These are phyloP conservation scores for Noctuana brunneofusca DNA, from an alignment of 2,888 invertebrate species.

Conservation along the genomic window DNA sequence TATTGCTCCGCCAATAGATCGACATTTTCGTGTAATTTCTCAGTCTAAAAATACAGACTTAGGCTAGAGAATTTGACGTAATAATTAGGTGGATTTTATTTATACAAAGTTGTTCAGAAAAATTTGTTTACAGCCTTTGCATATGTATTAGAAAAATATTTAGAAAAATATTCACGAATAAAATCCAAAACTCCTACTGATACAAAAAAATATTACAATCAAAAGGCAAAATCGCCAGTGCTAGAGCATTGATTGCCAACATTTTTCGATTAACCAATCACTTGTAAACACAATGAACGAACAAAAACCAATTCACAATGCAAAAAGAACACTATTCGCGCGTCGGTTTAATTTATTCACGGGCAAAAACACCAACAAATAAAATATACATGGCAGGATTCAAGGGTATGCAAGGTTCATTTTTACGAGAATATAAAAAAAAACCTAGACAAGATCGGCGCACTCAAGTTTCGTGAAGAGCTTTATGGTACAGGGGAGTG, in stretches of 20 bases:
- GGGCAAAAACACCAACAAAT: conserved; percentile 41
- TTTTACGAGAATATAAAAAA: conserved; percentile 33
- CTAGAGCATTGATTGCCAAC: conserved; percentile 32
- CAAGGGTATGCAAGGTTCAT: conserved; percentile 23
- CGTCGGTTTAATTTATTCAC: conserved; percentile 41
- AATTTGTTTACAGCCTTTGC: too few relatives aligned
- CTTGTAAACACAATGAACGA: conserved; percentile 32
- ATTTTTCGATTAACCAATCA: conserved; percentile 24
- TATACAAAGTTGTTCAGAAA: too few relatives aligned
- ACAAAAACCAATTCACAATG: conserved; percentile 34
- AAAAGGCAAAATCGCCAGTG: conserved; percentile 14
- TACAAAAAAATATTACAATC: conserved; percentile 8
- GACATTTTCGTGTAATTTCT: too few relatives aligned
- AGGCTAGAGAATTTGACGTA: too few relatives aligned
- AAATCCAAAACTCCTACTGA: not conserved
- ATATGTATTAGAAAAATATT: too few relatives aligned
- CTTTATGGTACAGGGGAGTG: conserved; percentile 59
- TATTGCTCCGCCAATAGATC: too few relatives aligned
- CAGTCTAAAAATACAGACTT: too few relatives aligned
- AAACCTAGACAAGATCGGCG: conserved; percentile 26
- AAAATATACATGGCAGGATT: conserved; percentile 29
- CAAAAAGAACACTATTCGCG: conserved; percentile 41
- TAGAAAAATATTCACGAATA: not conserved
- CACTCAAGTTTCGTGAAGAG: conserved; percentile 39
- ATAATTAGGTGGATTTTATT: too few relatives aligned